Conservation (phyloP, 2,113 vertebrate species). For the Chroicocephalus ridibundus region DNA sequence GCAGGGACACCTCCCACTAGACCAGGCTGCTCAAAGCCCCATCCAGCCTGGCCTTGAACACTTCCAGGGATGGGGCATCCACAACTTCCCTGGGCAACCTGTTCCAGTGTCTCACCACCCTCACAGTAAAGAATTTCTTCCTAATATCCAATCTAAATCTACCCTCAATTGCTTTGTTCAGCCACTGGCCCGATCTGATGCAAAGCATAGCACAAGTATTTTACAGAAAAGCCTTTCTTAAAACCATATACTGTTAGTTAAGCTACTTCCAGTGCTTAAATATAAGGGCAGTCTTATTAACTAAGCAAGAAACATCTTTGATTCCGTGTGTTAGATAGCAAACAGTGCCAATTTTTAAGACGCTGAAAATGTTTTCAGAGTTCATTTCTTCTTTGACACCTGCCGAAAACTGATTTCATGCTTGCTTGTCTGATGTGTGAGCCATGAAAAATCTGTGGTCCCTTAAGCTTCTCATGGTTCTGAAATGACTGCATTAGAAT, state of each 20-base stretch:
- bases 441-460: slow-evolving; percentile 2
- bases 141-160: too few relatives aligned
- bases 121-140: too few relatives aligned
- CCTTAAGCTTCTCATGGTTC: background rate
- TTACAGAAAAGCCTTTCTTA: background rate
- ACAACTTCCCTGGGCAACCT: too few relatives aligned
- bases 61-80: too few relatives aligned
- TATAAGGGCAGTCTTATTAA: background rate
- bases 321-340: background rate
- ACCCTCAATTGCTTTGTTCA: background rate
- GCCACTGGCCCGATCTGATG: background rate
- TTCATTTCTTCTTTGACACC: slow-evolving; percentile 12
- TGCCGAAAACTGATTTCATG: slow-evolving; percentile 39
- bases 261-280: background rate
- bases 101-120: too few relatives aligned
- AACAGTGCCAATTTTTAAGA: background rate
- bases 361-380: background rate
- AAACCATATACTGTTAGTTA: background rate
- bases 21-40: too few relatives aligned
- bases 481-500: slow-evolving; percentile 26
- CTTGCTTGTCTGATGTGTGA: slow-evolving; percentile 17
- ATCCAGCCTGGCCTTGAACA: too few relatives aligned
- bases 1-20: too few relatives aligned
- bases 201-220: background rate
- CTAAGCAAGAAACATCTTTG: background rate